Conservation (phyloP, 2,888 invertebrate genomes). For the Zele albiditarsus region DNA sequence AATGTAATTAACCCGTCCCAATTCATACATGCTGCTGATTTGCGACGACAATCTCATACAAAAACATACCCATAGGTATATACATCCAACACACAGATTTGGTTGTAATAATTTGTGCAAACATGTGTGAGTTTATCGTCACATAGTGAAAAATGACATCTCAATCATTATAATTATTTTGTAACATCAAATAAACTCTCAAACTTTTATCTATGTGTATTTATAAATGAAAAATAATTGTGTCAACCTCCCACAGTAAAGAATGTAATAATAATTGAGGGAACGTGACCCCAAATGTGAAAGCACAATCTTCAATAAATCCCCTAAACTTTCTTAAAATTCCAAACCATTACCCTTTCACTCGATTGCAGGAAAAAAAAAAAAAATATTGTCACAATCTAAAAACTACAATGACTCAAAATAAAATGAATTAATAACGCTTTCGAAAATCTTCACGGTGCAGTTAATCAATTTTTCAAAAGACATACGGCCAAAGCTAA, state of each 20-base stretch:
- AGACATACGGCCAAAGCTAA: conserved; percentile 17
- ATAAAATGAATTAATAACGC: too few species aligned
- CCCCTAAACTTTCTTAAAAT: too few species aligned
- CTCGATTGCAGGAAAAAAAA: too few species aligned
- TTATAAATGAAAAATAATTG: neutral
- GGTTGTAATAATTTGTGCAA: conserved; percentile 16
- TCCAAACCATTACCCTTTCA: too few species aligned
- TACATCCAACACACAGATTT: neutral
- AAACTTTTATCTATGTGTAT: neutral
- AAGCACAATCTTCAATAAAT: too few species aligned
- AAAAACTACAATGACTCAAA: too few species aligned
- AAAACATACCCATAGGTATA: neutral
- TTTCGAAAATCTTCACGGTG: too few species aligned
- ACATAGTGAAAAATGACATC: neutral
- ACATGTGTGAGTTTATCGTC: conserved; percentile 13
- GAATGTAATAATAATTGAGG: too few species aligned
- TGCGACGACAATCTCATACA: neutral
- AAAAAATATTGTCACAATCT: too few species aligned
- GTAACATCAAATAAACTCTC: neutral
- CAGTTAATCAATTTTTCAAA: conserved; percentile 1
- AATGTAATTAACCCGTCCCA: conserved; percentile 65
- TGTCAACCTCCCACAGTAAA: too few species aligned
- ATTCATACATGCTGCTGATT: conserved; percentile 51
- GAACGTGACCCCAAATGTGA: too few species aligned
- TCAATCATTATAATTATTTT: neutral